These are phyloP conservation scores for Cheiracanthium punctorium DNA, from an alignment of 2,888 invertebrate genomes.

Conservation along the genomic window DNA sequence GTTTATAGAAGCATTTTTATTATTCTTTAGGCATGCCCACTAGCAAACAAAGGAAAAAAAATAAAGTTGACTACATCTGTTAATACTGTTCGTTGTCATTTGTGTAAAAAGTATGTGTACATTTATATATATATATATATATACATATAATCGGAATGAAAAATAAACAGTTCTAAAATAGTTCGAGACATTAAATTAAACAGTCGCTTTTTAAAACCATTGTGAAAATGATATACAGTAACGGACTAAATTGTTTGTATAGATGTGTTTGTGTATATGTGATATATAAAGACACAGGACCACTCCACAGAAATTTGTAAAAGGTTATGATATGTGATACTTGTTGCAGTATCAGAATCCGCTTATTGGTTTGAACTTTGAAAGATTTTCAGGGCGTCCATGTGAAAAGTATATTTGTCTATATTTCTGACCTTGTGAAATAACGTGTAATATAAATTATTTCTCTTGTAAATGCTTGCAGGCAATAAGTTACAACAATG, in stretches of 20 bases:
- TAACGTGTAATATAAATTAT: neutral
- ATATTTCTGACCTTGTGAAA: neutral
- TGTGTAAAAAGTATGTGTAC: neutral
- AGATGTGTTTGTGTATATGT: conserved; percentile 3
- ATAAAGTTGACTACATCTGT: neutral
- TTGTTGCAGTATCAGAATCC: neutral
- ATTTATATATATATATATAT: neutral
- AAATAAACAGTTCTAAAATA: too few species aligned
- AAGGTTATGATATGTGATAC: neutral
- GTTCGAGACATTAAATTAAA: too few species aligned
- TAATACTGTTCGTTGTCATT: neutral
- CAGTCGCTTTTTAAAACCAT: neutral
- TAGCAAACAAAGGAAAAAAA: neutral
- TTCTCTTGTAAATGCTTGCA: neutral
- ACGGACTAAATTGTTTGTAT: neutral
- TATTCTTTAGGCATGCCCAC: conserved; percentile 1
- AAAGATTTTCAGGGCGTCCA: neutral
- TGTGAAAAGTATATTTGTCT: neutral
- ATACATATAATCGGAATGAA: too few species aligned
- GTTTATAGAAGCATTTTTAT: conserved; percentile 8
- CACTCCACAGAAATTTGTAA: neutral
- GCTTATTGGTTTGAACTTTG: neutral
- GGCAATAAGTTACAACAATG: neutral
- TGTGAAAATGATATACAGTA: neutral
- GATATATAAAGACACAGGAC: neutral